Conservation (phyloP, 1,140 invertebrate species). For the Cotesia vestalis region DNA sequence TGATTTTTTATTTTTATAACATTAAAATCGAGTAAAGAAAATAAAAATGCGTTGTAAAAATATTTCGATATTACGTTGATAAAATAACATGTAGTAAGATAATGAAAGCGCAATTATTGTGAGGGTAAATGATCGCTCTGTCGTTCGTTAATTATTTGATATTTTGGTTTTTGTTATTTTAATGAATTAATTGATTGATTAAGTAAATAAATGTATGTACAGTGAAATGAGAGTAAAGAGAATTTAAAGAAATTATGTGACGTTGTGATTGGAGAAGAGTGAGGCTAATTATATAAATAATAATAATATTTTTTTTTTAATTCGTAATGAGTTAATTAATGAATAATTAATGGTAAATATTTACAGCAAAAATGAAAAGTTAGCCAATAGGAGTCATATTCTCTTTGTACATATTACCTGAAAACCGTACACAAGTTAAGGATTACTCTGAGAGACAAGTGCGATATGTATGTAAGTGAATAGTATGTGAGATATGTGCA, state of each 20-base stretch:
- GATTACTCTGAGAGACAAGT: background rate
- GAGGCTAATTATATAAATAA: slow-evolving; percentile 21
- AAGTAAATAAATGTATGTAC: slow-evolving; percentile 36
- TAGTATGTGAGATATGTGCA: slow-evolving; percentile 6
- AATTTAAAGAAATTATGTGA: slow-evolving; percentile 34
- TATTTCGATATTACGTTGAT: slow-evolving; percentile 4
- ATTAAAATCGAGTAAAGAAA: slow-evolving; percentile 12
- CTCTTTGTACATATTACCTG: slow-evolving; percentile 37
- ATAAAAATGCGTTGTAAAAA: background rate
- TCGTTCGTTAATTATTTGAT: slow-evolving; percentile 46
- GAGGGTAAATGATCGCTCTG: slow-evolving; percentile 16
- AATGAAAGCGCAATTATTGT: slow-evolving; percentile 22
- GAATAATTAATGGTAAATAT: slow-evolving; percentile 8
- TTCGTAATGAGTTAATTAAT: background rate
- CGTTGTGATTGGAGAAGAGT: slow-evolving; percentile 43
- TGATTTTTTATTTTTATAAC: slow-evolving; percentile 3
- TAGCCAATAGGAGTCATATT: slow-evolving; percentile 33
- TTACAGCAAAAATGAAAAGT: slow-evolving; percentile 13
- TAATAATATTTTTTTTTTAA: background rate
- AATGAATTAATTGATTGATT: slow-evolving; percentile 37
- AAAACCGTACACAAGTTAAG: slow-evolving; percentile 26
- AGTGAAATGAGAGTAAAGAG: slow-evolving; percentile 34
- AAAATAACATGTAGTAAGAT: background rate
- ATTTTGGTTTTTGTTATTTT: slow-evolving; percentile 58
- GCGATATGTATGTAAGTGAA: background rate